phyloP scores from a whole-genome alignment of 1,140 invertebrate genomes.

The Megalopta genalis region DNA sequence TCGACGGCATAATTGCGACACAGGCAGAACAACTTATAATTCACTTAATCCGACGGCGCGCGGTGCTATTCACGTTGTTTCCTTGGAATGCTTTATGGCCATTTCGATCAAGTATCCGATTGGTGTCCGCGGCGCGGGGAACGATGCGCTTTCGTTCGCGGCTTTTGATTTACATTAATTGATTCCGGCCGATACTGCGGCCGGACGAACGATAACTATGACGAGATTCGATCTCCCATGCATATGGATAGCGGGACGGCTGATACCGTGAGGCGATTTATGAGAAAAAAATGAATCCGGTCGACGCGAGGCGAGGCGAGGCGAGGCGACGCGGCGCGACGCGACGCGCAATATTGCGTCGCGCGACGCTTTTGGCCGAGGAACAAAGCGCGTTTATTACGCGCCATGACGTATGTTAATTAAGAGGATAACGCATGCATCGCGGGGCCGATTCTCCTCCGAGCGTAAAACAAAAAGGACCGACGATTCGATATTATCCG shows the following conservation, averaged over 20 bases:
- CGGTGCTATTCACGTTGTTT: too few relatives aligned
- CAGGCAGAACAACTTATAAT: too few relatives aligned
- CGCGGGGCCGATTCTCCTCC: neutral
- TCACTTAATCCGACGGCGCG: too few relatives aligned
- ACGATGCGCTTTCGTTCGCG: constrained; percentile 33
- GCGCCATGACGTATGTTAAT: constrained; percentile 34
- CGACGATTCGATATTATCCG: constrained; percentile 9
- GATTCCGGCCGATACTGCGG: constrained; percentile 35
- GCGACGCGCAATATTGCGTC: constrained; percentile 18
- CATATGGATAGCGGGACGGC: constrained; percentile 29
- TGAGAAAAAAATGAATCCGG: constrained; percentile 26
- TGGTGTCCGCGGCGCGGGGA: too few relatives aligned
- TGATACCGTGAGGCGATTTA: neutral
- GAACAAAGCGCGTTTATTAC: constrained; percentile 29
- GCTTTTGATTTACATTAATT: constrained; percentile 54
- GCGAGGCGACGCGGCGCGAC: too few relatives aligned
- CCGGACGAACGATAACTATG: constrained; percentile 33
- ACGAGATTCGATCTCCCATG: constrained; percentile 42
- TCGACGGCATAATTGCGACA: too few relatives aligned
- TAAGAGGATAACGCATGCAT: constrained; percentile 31
- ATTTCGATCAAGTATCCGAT: too few relatives aligned
- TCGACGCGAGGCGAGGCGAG: too few relatives aligned
- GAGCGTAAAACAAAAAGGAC: constrained; percentile 10
- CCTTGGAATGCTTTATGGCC: too few relatives aligned
- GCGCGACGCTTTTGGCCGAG: neutral